Percentiles rank a stretch among this genome's conserved stretches.
phyloP scores from a whole-genome alignment of 2,113 vertebrate species.

The Okapia johnstoni region DNA sequence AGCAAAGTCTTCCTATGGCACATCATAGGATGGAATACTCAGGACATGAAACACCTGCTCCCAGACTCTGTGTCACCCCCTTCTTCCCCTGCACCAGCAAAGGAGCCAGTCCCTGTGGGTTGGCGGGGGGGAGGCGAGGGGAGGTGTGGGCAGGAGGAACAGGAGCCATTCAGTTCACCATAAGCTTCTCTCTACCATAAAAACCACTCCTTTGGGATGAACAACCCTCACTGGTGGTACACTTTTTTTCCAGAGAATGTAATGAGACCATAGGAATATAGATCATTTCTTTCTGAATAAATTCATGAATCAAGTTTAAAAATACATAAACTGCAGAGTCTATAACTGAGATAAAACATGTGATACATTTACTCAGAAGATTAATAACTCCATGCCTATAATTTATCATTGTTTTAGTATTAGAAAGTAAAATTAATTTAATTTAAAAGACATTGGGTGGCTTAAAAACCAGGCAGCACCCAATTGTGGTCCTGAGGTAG shows the following conservation, averaged over 20 bases:
- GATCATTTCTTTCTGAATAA: background rate
- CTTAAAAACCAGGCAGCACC: background rate
- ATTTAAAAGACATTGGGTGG: background rate
- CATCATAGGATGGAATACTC: background rate
- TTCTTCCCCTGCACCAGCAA: background rate
- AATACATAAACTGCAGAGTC: background rate
- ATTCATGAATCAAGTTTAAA: background rate
- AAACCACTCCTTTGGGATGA: background rate
- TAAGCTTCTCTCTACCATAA: background rate
- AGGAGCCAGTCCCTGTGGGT: background rate
- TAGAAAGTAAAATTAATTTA: slow-evolving; percentile 13
- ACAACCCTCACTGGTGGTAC: background rate
- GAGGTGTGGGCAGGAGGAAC: accelerated
- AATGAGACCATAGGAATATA: background rate
- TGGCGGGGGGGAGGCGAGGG: accelerated
- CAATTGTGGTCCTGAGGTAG: background rate
- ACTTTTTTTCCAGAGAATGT: background rate
- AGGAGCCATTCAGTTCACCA: background rate
- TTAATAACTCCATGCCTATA: background rate
- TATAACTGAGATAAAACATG: background rate
- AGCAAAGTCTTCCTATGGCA: background rate
- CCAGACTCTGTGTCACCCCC: background rate
- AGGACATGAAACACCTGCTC: background rate
- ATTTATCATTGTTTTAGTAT: background rate
- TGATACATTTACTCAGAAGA: background rate